Conservation (phyloP, 2,113 vertebrate species). For the Rafetus swinhoei region DNA sequence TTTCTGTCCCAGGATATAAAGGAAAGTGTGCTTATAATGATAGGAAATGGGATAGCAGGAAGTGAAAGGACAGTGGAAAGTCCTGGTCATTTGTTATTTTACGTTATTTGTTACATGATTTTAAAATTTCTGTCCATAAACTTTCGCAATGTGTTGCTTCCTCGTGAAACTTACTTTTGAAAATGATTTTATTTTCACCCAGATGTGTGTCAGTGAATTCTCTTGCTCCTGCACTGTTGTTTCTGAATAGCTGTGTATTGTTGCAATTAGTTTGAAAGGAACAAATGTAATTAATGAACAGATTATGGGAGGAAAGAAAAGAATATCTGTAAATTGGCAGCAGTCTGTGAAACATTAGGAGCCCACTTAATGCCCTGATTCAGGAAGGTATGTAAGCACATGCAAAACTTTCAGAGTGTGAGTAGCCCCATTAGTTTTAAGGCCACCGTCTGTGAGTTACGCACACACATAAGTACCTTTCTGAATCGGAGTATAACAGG, state of each 20-base stretch:
- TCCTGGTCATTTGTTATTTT: conserved; percentile 40
- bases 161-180: not conserved
- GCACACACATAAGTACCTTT: not conserved
- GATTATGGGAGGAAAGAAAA: not conserved
- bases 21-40: conserved; percentile 47
- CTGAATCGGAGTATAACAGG: not conserved
- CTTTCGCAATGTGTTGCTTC: not conserved
- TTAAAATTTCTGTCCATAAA: not conserved
- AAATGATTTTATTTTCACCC: not conserved
- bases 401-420: not conserved
- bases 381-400: fast-evolving
- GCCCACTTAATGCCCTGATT: not conserved
- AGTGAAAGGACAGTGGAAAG: conserved; percentile 69
- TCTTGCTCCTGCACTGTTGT: not conserved
- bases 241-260: not conserved
- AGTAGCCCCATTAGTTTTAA: not conserved
- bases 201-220: not conserved
- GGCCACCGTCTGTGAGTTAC: not conserved
- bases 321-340: not conserved
- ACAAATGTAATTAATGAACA: not conserved
- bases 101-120: conserved; percentile 46
- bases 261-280: not conserved
- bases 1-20: conserved; percentile 49
- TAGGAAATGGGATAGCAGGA: conserved; percentile 69
- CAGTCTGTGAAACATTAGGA: not conserved